Base-by-base conservation (phyloP, 2,888 invertebrate species). In the Diarsia brunnea region DNA sequence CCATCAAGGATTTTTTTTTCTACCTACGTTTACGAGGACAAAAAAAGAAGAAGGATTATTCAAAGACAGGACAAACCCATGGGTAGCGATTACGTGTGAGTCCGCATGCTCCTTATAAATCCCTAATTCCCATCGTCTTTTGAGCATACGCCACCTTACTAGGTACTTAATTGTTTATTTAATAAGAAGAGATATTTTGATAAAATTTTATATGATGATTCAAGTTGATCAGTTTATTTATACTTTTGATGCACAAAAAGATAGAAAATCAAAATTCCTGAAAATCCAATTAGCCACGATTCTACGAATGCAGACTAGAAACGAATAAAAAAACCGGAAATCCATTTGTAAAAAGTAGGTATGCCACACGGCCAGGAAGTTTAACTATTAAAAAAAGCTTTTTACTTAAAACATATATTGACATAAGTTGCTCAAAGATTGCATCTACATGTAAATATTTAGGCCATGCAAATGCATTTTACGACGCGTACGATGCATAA, bases 391-490 rank as follows among this genome's bases (percentile, higher is more conserved):
- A 79, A 51, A 51, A 64, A 74, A 27, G 16, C 11, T 3, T 55
- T 60, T 60, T 10, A 65, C 53, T 51, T 75, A n/a, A 71, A 71
- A 82, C n/a, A 24, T 53, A 45, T 73, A 67, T 49, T 70, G 63
- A 64, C 58, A 24, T 8, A 58, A 60, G 31, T 27, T 27, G 47
- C 12, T 60, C 27, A 63, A 70, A 83, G 69, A 81, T 73, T 24
- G 67, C 65, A 71, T 81, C 77, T 78, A 81, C 72, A 79, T 75
- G 76, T 69, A 84, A 78, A 81, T 76, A 88, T 88, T 86, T 84
- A 78, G 79, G 84, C 38, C 85, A 85, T 73, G 84, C 81, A 84
- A 87, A 88, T 88, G 49, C 69, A 75, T 60, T 85, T 83, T 84
- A 80, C 79, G 78, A 84, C 71, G 77, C 68, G 81, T 66, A 73